Conservation (phyloP, 2,888 invertebrate species). For the Chymomyza amoena region DNA sequence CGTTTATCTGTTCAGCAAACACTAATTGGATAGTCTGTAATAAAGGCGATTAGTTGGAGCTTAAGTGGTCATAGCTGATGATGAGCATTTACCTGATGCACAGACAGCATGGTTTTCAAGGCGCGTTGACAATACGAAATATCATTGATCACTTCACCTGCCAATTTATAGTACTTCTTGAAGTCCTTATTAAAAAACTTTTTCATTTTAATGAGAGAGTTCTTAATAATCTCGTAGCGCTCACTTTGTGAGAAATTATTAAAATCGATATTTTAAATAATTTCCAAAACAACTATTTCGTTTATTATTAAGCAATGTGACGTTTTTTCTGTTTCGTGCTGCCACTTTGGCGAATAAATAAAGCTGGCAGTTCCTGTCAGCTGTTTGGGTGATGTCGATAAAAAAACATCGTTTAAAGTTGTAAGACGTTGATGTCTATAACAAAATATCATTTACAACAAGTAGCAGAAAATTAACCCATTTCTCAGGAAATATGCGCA, state of each 20-base stretch:
- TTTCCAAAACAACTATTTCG: background rate
- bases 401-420: background rate
- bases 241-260: conserved; percentile 49
- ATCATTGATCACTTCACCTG: conserved; percentile 42
- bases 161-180: conserved; percentile 53
- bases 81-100: conserved; percentile 43
- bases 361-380: background rate
- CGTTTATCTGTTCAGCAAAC: conserved; percentile 23
- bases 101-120: conserved; percentile 39
- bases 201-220: conserved; percentile 49
- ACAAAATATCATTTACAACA: no score
- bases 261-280: conserved; percentile 55
- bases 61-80: background rate
- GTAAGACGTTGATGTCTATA: no score
- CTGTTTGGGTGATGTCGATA: background rate
- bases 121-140: conserved; percentile 57
- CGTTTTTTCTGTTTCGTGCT: no score
- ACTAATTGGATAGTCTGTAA: conserved; percentile 41
- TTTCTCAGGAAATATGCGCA: no score
- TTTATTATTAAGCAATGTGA: no score
- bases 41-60: background rate
- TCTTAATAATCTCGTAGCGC: conserved; percentile 52
- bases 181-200: conserved; percentile 54
- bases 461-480: no score
- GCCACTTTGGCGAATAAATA: background rate